Base-by-base conservation (phyloP, 2,797 vertebrate species). In the Phataginus tricuspis region DNA sequence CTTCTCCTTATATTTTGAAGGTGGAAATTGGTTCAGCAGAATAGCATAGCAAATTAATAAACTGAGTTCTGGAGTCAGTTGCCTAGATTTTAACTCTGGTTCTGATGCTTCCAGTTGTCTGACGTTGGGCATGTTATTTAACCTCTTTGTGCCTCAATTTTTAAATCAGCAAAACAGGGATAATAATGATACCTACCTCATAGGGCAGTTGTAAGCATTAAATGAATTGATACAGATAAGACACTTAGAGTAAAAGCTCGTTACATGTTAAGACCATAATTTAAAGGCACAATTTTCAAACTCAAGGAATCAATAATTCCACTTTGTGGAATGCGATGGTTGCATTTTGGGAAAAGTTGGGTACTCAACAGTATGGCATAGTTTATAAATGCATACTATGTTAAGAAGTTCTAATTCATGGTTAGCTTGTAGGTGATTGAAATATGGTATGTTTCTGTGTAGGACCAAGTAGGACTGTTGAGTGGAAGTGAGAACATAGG, bases 321-420 rank as follows among this genome's bases (percentile, higher is more conserved):
- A 90, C 11, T 45, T 11, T 45, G 11, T 45, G 45, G 45, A 66
- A 77, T 55, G 51, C 25, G n/a, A 64, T 42, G 29, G 31, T 53
- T 95, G 18, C 11, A 45, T 18, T 89, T 86, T 91, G 55, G 39
- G n/a, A 91, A 68, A 75, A 61, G 39, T 55, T 83, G 79, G 90
- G 42, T 84, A 31, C n/a, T 93, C 82, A 93, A 16, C 37, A 77
- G 61, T 71, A 57, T 72, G 45, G 21, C 25, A 68, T 66, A 87
- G 13, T 45, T 10, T 93, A 80, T 72, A 78, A 89, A 85, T 83
- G 57, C 4, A 13, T 71, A 74, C 57, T 71, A 64, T 31, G 64
- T 68, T 84, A 83, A 83, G n/a, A 88, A 96, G 29, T 86, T 51
- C 31, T 74, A 86, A 94, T 90, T 83, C 19, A 68, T 79, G 21